These are phyloP conservation scores for Lipophrys pholis DNA, from an alignment of 2,113 vertebrate genomes.

Conservation along the genomic window DNA sequence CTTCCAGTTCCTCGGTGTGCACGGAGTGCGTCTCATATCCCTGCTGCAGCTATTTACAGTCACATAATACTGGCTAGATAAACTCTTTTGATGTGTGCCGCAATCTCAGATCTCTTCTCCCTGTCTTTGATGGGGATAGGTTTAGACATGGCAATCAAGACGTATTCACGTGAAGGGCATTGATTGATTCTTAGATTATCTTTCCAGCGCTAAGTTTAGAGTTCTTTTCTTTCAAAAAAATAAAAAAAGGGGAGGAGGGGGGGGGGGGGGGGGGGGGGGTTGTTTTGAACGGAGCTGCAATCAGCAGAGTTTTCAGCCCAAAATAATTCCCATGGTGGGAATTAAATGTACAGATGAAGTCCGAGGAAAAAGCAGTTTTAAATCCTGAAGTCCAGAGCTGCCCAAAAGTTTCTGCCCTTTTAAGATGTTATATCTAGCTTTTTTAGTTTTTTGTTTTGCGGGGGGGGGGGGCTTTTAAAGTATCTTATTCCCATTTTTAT, in stretches of 20 bases:
- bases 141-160: constrained; percentile 81
- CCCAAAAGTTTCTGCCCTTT: constrained; percentile 33
- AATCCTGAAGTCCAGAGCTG: constrained; percentile 27
- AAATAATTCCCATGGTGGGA: constrained; percentile 55
- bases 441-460: not conserved
- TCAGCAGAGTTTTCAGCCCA: constrained; percentile 39
- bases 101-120: constrained; percentile 72
- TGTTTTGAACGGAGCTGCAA: constrained; percentile 57
- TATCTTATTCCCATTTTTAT: constrained; percentile 15
- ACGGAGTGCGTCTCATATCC: constrained; percentile 18
- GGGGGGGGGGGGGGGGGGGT: constrained; percentile 34
- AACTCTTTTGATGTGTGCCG: constrained; percentile 78
- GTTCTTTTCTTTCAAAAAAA: constrained; percentile 44
- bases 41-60: constrained; percentile 65
- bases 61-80: constrained; percentile 65
- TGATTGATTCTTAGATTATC: constrained; percentile 79
- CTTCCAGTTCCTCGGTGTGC: constrained; percentile 18
- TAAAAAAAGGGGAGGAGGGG: constrained; percentile 2
- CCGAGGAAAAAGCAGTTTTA: constrained; percentile 3
- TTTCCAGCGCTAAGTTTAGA: constrained; percentile 60
- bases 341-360: constrained; percentile 44
- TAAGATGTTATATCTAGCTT: not conserved
- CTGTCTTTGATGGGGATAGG: constrained; percentile 70
- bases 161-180: constrained; percentile 66
- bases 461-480: not conserved